Percentiles rank a stretch among this genome's conserved stretches.
phyloP scores from a whole-genome alignment of 2,888 invertebrate genomes.

The Acleris sparsana region DNA sequence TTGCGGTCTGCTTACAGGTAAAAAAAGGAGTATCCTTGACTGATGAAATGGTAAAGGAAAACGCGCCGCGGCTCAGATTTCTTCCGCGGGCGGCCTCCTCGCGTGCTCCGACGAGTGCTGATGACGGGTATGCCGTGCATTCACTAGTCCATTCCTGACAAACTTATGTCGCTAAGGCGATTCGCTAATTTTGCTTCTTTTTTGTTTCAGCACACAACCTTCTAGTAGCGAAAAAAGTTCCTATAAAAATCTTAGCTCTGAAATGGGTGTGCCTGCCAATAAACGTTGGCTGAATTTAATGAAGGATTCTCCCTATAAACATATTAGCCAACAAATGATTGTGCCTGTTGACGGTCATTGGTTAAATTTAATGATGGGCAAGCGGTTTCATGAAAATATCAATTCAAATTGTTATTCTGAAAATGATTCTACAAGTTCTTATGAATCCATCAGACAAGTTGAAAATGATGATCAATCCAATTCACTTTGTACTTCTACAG shows the following conservation, averaged over 20 bases:
- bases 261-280: conserved; percentile 82
- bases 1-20: conserved; percentile 51
- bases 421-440: conserved; percentile 82
- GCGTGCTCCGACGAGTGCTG: conserved; percentile 48
- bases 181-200: conserved; percentile 26
- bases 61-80: conserved; percentile 71
- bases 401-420: conserved; percentile 78
- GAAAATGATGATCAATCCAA: conserved; percentile 85
- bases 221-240: conserved; percentile 81
- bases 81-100: conserved; percentile 66
- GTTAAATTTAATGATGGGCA: conserved; percentile 85
- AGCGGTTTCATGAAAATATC: conserved; percentile 81
- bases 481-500: conserved; percentile 72
- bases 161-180: background rate
- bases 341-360: conserved; percentile 83
- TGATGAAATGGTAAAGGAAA: conserved; percentile 69
- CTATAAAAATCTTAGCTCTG: conserved; percentile 71
- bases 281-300: conserved; percentile 78
- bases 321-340: conserved; percentile 73
- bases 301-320: conserved; percentile 76
- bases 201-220: conserved; percentile 70
- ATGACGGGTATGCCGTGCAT: conserved; percentile 61
- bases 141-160: background rate
- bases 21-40: conserved; percentile 71
- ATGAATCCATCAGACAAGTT: conserved; percentile 68